Percentiles rank a stretch among this genome's conserved stretches.
These are phyloP conservation scores for Zygogramma bicolorata DNA, from an alignment of 2,888 invertebrate species.

Conservation along the genomic window DNA sequence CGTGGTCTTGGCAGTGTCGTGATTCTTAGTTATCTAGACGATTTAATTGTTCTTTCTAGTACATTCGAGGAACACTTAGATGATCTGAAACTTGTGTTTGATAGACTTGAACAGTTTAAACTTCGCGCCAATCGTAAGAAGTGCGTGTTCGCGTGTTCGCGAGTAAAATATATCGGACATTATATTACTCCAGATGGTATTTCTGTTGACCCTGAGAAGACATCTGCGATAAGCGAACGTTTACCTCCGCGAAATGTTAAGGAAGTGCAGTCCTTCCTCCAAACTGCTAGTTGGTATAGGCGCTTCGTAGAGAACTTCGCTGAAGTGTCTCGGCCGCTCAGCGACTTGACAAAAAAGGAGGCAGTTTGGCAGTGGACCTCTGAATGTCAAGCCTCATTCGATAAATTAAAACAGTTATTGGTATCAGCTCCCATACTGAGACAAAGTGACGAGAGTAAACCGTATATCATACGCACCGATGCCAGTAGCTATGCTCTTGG, in stretches of 20 bases:
- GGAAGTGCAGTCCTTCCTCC: too few relatives aligned
- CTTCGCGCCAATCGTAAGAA: slow-evolving; percentile 31
- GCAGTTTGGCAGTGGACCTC: too few relatives aligned
- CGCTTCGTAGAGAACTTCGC: too few relatives aligned
- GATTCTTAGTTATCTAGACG: slow-evolving; percentile 40
- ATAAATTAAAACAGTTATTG: too few relatives aligned
- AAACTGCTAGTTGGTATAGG: too few relatives aligned
- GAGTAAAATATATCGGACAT: slow-evolving; percentile 32
- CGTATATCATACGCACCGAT: slow-evolving; percentile 52
- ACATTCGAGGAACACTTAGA: slow-evolving; percentile 29
- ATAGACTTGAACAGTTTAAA: slow-evolving; percentile 25
- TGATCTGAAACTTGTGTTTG: slow-evolving; percentile 18
- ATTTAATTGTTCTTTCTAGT: slow-evolving; percentile 26
- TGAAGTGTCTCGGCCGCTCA: too few relatives aligned
- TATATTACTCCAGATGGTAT: slow-evolving; percentile 21
- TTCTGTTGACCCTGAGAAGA: slow-evolving; percentile 43
- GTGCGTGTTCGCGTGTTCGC: slow-evolving; percentile 28
- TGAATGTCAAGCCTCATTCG: too few relatives aligned
- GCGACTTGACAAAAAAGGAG: too few relatives aligned
- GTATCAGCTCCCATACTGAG: too few relatives aligned
- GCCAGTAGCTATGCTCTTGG: too few relatives aligned
- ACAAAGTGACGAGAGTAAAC: slow-evolving; percentile 39
- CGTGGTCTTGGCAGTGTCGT: slow-evolving; percentile 16
- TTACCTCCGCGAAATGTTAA: too few relatives aligned
- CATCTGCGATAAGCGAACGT: slow-evolving; percentile 45